A percentile compares a stretch with the other conserved stretches of the same genome.
Evolutionary conservation across 2,113 vertebrate genomes (phyloP).

Genomic region (Pseudopipra pipra): DNA sequence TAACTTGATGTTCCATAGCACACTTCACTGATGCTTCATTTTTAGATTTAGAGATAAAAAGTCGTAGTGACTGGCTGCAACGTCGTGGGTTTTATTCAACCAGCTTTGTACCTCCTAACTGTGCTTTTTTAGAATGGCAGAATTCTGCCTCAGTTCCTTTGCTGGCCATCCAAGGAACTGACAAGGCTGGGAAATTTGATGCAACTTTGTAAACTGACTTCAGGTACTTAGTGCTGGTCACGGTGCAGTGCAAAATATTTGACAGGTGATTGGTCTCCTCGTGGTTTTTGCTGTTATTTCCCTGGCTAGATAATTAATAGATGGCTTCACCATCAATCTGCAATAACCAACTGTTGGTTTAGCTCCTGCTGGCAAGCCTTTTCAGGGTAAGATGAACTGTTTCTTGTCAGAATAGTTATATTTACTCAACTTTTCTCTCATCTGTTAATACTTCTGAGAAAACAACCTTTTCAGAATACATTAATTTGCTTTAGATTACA

Average conservation of each 20-base stretch:
- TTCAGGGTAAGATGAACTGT: neutral
- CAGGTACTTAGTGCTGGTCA: neutral
- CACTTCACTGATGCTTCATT: neutral
- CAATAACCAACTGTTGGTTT: neutral
- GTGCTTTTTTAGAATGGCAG: neutral
- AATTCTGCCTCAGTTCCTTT: neutral
- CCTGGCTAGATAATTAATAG: no score
- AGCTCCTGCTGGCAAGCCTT: neutral
- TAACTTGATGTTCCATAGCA: conserved; percentile 15
- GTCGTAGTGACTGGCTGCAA: neutral
- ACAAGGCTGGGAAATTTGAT: neutral
- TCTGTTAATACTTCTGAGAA: neutral
- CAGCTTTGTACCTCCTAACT: neutral
- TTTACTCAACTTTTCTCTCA: neutral
- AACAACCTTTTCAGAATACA: neutral
- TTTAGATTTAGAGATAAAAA: neutral
- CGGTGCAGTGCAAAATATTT: neutral
- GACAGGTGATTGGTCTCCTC: neutral
- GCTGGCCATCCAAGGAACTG: neutral
- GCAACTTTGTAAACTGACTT: neutral
- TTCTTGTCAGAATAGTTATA: neutral
- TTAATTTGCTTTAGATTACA: neutral
- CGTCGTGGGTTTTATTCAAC: fast-evolving
- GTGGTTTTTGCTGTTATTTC: neutral
- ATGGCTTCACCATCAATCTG: neutral